These are phyloP conservation scores for Mythimna albipuncta DNA, from an alignment of 2,888 invertebrate species.

Conservation along the genomic window DNA sequence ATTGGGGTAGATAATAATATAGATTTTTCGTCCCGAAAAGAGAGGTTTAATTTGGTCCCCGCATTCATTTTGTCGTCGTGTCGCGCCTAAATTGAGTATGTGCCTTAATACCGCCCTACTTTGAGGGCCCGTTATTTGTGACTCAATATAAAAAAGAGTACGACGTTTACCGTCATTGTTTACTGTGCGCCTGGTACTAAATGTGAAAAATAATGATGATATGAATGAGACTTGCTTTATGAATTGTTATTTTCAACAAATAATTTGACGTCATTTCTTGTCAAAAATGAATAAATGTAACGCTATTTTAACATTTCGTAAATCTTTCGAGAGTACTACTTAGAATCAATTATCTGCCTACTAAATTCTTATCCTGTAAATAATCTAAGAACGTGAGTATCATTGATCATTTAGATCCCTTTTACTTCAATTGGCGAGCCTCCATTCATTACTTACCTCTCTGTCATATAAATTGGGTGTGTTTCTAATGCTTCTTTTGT, in stretches of 20 bases:
- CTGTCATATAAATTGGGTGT: slow-evolving; percentile 2
- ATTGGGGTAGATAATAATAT: slow-evolving; percentile 38
- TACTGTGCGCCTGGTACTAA: slow-evolving; percentile 40
- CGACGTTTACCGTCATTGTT: slow-evolving; percentile 46
- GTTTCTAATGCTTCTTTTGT: slow-evolving; percentile 2
- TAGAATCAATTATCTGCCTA: not conserved
- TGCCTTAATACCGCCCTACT: slow-evolving; percentile 45
- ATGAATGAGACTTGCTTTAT: not conserved
- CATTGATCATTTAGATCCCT: slow-evolving; percentile 1
- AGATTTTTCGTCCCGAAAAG: slow-evolving; percentile 39
- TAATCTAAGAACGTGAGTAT: not conserved
- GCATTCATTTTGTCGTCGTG: slow-evolving; percentile 49
- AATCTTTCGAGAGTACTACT: too few species aligned
- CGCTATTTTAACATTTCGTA: too few species aligned
- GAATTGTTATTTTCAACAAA: not conserved
- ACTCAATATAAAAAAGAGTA: slow-evolving; percentile 49
- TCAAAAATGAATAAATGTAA: not conserved
- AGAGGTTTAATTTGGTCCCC: slow-evolving; percentile 49
- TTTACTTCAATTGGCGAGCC: slow-evolving; percentile 2
- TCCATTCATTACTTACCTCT: slow-evolving; percentile 17
- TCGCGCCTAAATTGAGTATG: slow-evolving; percentile 58
- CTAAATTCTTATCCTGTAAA: too few species aligned
- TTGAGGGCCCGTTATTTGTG: slow-evolving; percentile 53
- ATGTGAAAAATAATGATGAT: slow-evolving; percentile 6
- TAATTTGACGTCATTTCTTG: not conserved